A percentile compares a stretch with the other conserved stretches of the same genome.
phyloP scores from a whole-genome alignment of 2,113 vertebrate genomes.

The Lethenteron reissneri region DNA sequence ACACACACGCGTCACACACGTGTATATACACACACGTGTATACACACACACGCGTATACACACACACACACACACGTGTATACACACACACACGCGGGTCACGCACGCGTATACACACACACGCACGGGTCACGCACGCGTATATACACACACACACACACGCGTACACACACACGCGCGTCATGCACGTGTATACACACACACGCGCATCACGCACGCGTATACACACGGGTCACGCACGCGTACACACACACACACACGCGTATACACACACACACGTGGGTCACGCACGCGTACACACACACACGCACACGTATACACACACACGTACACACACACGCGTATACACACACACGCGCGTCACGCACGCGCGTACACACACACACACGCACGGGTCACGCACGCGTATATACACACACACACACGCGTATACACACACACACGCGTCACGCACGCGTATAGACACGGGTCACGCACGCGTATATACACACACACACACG shows the following conservation, averaged over 20 bases:
- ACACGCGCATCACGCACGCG: neutral
- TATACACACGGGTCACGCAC: no score
- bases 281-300: neutral
- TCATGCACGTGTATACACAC: no score
- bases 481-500: neutral
- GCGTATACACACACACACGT: neutral
- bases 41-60: neutral
- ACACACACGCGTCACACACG: neutral
- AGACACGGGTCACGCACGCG: neutral
- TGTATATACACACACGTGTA: neutral
- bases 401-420: neutral
- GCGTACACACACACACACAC: neutral
- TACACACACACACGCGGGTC: neutral
- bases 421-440: neutral
- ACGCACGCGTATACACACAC: neutral
- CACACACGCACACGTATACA: neutral
- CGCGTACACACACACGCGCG: neutral
- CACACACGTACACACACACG: neutral
- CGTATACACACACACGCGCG: neutral
- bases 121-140: neutral
- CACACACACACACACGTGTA: neutral
- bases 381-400: neutral
- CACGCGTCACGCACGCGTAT: neutral
- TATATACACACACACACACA: neutral
- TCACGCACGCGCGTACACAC: neutral